These are phyloP conservation scores for Polydrusus tereticollis DNA, from an alignment of 2,888 invertebrate genomes.

Conservation along the genomic window DNA sequence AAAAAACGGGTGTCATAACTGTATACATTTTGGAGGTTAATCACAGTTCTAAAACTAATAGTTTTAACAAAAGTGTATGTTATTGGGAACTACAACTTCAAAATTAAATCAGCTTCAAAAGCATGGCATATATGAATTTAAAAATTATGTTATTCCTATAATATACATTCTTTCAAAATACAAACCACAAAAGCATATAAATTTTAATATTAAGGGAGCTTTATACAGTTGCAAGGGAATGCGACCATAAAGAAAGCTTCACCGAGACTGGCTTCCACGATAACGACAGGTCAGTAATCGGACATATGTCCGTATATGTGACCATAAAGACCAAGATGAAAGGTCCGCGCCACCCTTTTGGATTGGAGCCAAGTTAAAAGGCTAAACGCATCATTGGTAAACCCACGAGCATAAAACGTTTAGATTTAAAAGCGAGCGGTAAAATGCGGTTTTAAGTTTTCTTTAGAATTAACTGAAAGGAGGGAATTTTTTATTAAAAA, in stretches of 20 bases:
- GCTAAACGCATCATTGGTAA: constrained; percentile 28
- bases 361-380: constrained; percentile 32
- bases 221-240: constrained; percentile 3
- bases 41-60: too few relatives aligned
- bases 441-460: not conserved
- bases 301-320: constrained; percentile 46
- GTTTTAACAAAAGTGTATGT: too few relatives aligned
- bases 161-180: not conserved
- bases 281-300: constrained; percentile 46
- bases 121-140: too few relatives aligned
- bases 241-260: constrained; percentile 1
- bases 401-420: constrained; percentile 10
- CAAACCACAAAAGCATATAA: not conserved
- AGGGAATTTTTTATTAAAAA: not conserved
- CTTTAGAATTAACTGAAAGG: not conserved
- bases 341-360: constrained; percentile 41
- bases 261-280: constrained; percentile 5
- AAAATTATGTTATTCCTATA: too few relatives aligned
- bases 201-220: too few relatives aligned
- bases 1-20: too few relatives aligned
- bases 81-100: too few relatives aligned
- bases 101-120: too few relatives aligned
- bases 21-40: too few relatives aligned
- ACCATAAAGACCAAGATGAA: constrained; percentile 45
- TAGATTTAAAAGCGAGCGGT: constrained; percentile 3